A percentile compares a stretch with the other conserved stretches of the same genome.
Conservation (phyloP, 2,797 vertebrate species). For the Siniperca undulata region DNA sequence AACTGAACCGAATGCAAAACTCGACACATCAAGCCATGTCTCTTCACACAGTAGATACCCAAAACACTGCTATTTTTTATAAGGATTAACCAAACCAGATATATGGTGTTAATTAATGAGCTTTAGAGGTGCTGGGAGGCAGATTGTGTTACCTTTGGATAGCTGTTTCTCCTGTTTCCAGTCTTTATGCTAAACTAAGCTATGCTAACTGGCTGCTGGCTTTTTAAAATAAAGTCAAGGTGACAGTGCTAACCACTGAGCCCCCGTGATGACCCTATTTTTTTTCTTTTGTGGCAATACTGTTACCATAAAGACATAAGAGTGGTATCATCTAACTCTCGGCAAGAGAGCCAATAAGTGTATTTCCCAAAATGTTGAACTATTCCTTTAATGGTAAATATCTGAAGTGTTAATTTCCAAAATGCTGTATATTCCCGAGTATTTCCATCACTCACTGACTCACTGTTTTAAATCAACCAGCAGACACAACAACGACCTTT, state of each 20-base stretch:
- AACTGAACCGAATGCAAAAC: slow-evolving; percentile 28
- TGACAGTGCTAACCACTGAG: too few species aligned
- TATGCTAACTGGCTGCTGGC: not conserved
- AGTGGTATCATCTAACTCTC: not conserved
- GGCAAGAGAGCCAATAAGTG: not conserved
- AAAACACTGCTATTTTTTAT: not conserved
- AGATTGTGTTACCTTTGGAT: not conserved
- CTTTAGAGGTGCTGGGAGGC: not conserved
- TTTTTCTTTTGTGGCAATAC: not conserved
- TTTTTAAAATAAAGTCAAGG: too few species aligned
- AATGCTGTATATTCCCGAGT: not conserved
- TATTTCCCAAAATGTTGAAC: not conserved
- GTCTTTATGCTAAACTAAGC: not conserved
- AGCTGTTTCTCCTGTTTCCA: not conserved
- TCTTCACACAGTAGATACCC: not conserved
- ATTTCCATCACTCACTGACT: not conserved
- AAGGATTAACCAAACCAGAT: not conserved
- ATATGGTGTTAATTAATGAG: not conserved
- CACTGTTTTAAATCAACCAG: slow-evolving; percentile 5
- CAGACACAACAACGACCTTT: slow-evolving; percentile 26
- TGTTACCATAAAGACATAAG: not conserved
- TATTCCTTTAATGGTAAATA: not conserved
- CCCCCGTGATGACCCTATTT: too few species aligned
- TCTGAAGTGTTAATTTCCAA: not conserved
- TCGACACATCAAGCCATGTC: not conserved